A percentile compares a stretch with the other conserved stretches of the same genome.
These are phyloP conservation scores for Pyrocephalus nanus DNA, from an alignment of 2,797 vertebrate species.

Conservation along the genomic window DNA sequence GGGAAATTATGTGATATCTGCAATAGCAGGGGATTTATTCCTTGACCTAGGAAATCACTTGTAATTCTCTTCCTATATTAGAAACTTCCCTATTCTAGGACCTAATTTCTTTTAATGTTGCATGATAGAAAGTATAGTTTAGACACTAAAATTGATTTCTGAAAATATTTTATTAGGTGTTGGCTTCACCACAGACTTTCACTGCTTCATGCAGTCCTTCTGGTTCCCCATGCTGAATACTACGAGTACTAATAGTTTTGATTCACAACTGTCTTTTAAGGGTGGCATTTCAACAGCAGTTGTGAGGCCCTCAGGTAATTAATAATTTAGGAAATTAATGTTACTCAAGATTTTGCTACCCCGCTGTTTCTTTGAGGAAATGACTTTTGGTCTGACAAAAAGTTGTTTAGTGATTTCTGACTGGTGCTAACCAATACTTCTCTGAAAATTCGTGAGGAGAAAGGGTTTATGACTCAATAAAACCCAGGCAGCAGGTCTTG, in stretches of 20 bases:
- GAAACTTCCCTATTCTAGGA: background rate
- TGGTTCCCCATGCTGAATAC: background rate
- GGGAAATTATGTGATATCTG: background rate
- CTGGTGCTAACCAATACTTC: background rate
- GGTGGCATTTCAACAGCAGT: background rate
- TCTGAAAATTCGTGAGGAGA: background rate
- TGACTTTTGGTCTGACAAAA: background rate
- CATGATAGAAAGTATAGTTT: background rate
- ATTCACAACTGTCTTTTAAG: background rate
- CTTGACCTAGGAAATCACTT: background rate
- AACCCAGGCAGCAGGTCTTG: background rate
- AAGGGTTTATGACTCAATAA: background rate
- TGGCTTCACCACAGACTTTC: background rate
- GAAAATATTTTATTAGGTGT: background rate
- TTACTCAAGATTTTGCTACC: background rate
- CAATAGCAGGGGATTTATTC: background rate
- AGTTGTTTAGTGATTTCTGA: background rate
- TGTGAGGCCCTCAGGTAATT: background rate
- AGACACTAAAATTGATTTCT: background rate
- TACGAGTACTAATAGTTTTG: background rate
- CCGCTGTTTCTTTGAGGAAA: background rate
- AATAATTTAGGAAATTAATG: background rate
- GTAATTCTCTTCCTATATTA: accelerated
- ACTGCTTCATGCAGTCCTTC: background rate
- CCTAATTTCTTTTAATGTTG: background rate